phyloP scores from a whole-genome alignment of 2,113 vertebrate species.

The Hemiscyllium ocellatum region DNA sequence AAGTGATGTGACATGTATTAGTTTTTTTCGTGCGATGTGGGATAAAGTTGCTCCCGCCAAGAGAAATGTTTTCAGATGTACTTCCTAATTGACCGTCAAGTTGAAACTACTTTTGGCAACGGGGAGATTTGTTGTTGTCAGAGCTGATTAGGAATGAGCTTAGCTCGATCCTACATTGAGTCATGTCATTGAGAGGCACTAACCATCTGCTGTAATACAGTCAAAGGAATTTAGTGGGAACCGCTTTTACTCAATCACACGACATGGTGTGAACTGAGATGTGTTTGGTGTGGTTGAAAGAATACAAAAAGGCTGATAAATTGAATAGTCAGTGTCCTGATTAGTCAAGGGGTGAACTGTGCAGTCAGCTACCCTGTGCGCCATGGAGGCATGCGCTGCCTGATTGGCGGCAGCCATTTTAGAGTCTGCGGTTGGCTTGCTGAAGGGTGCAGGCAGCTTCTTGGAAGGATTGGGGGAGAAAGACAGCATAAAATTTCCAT shows the following conservation, averaged over 20 bases:
- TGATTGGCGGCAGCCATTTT: too few relatives aligned
- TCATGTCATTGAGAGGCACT: not conserved
- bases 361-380: too few relatives aligned
- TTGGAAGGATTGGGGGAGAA: too few relatives aligned
- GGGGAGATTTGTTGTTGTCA: not conserved
- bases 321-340: too few relatives aligned
- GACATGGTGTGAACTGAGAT: not conserved
- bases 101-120: not conserved
- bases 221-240: not conserved
- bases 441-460: too few relatives aligned
- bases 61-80: too few relatives aligned
- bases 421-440: too few relatives aligned
- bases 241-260: not conserved
- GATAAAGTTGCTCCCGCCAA: too few relatives aligned
- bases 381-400: too few relatives aligned
- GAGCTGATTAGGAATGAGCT: conserved; percentile 21
- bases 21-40: not conserved
- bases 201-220: not conserved
- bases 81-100: not conserved
- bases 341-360: too few relatives aligned
- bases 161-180: not conserved
- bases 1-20: not conserved
- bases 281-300: not conserved
- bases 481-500: too few relatives aligned
- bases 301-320: too few relatives aligned